Base-by-base conservation (phyloP, 2,888 invertebrate genomes). In the Empis livida region DNA sequence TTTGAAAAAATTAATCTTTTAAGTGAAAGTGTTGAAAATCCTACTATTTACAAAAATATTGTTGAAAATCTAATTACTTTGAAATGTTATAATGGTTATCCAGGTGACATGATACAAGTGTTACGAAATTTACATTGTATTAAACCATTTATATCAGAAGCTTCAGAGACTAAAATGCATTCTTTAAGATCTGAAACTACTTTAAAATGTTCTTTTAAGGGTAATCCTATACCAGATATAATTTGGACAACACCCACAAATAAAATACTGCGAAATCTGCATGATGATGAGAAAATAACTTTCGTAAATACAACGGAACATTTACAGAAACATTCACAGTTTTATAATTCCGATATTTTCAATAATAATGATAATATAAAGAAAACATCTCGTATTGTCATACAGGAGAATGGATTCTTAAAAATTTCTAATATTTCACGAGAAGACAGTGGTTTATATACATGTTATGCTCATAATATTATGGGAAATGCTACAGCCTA, bases 391-490 rank as follows among this genome's bases (percentile, higher is more conserved):
- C 66, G 65, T 10, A 58, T 65, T 23, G 55, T 61, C 2, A 53
- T 90, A 35, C 73, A 84, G 42, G 79, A 82, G 23, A 84, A 90
- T 62, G 92, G 92, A 17, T 84, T 86, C 15, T 71, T 93, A 48
- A 77, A 79, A 56, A 82, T 93, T 53, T 73, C 72, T 48, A 75
- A 78, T 55, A 75, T 86, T 49, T 79, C 81, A 38, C 77, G 86
- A 55, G 79, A 82, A 61, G 91, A 92, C 70, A 84, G 85, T 57
- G 93, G 93, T 45, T 72, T 78, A 27, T 95, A 94, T 71, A 77
- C 80, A 51, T 95, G 94, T 64, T 81, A 82, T 61, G 92, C 88
- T 39, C 78, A 83, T 58, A 93, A 93, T 71, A 82, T 88, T 14
- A 75, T 85, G 53, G 85, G 84, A 46, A 91, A 90, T 64, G 72